These are phyloP conservation scores for Mormyrops attenuatus DNA, from an alignment of 2,797 vertebrate species.

Conservation along the genomic window DNA sequence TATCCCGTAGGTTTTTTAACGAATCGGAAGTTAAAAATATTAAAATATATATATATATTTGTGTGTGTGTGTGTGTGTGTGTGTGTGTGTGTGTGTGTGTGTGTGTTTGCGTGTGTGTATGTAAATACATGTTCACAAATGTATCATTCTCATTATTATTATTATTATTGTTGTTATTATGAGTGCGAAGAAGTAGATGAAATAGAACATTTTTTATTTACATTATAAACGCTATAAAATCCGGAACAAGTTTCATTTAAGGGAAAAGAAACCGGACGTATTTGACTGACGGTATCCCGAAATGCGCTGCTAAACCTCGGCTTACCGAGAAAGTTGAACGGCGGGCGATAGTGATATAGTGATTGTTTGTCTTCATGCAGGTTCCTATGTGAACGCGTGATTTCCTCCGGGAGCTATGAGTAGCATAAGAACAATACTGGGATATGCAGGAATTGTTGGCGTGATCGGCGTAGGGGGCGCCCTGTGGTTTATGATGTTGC, in stretches of 20 bases:
- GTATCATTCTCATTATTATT: neutral
- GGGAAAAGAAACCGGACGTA: neutral
- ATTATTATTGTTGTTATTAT: neutral
- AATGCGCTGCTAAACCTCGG: neutral
- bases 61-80: neutral
- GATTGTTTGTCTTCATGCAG: too few species aligned
- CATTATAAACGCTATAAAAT: neutral
- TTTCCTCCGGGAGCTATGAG: neutral
- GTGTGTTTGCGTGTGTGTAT: too few species aligned
- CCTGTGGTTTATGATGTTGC: constrained; percentile 17
- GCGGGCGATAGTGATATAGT: neutral
- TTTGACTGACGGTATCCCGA: constrained; percentile 3
- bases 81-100: neutral
- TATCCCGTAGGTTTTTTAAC: neutral
- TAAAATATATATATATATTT: too few species aligned
- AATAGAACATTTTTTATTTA: neutral
- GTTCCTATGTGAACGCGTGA: neutral
- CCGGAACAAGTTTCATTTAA: neutral
- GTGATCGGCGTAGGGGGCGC: neutral
- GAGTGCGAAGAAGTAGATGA: neutral
- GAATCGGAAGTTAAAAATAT: neutral
- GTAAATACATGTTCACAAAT: neutral
- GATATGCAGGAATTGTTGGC: neutral
- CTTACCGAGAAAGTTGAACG: neutral
- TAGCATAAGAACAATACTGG: neutral